Conservation (phyloP, 30 jellyfish, hydroid and myxozoan genomes). For the Rhopilema esculentum region DNA sequence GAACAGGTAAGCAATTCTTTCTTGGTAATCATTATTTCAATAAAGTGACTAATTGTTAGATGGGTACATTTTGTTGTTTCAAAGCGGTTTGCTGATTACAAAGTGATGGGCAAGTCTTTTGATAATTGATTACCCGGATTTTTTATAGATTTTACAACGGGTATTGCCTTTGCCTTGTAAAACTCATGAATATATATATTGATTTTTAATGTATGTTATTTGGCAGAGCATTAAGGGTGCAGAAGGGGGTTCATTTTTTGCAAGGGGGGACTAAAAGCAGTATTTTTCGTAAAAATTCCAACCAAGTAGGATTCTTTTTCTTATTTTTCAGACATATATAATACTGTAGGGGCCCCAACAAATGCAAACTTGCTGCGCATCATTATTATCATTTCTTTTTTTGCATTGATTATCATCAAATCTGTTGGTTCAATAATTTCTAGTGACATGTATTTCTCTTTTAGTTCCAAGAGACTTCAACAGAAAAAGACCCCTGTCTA, state of each 20-base stretch:
- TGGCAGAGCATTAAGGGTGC: no score
- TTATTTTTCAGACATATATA: not conserved
- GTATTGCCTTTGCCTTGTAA: no score
- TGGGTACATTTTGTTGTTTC: no score
- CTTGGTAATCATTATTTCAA: no score
- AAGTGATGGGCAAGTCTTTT: no score
- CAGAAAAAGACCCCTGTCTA: conserved; percentile 9
- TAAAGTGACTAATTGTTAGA: no score
- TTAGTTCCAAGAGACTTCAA: conserved; percentile 14
- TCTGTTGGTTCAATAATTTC: not conserved
- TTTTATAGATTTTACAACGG: no score
- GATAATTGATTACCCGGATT: no score
- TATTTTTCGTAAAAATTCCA: not conserved
- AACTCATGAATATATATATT: no score
- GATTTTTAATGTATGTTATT: no score
- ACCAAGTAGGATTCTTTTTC: not conserved
- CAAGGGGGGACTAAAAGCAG: not conserved
- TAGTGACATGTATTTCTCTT: not conserved
- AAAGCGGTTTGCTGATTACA: no score
- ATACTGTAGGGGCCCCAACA: not conserved
- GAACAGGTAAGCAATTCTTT: not conserved
- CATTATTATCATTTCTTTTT: not conserved
- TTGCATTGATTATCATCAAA: not conserved
- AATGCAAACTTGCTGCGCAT: not conserved
- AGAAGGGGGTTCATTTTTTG: not conserved